Base-by-base conservation (phyloP, 2,113 vertebrate genomes). In the Lamprologus lemairii region DNA sequence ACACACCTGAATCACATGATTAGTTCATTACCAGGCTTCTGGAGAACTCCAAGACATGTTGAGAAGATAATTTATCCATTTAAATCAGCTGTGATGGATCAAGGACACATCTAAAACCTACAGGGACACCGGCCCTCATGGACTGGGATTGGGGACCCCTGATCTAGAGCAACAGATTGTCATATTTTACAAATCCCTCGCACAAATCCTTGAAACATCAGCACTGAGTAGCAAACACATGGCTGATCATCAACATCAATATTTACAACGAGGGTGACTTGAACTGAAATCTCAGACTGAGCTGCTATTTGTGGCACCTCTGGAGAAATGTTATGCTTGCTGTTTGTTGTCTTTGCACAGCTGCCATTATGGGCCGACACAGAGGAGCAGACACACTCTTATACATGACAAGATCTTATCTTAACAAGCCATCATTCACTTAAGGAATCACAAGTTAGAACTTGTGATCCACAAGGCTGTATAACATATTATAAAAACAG, bases 101-200 rank as follows among this genome's bases (percentile, higher is more conserved):
- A 31, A 58, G 26, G 26, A 28, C 55, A 28, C 26, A 28, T 28
- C 3, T 58, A 58, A 9, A 58, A 58, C 2, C 55, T 58, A 7
- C 55, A 0, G 55, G 55, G 13, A 58, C 55, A 6, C 26, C 1
- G 5, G 7, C 13, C 55, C 55, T 6, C 26, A 0, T 6, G 26
- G 26, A 31, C 26, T 31, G 55, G 55, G 55, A 1, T 58, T 9
- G 55, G 26, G 55, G 55, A 58, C 2, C 55, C 1, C 55, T 58
- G 55, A 26, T 57, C 26, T 31, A 17, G 26, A 58, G 14, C 57
- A 26, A 45, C 21, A 26, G 35, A 14, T 68, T 68, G 65, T 23
- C n/a, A 23, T 1, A 23, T 42, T 71, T 42, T 71, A 42, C 33
- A 21, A 37, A n/a, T 40, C 12, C 35, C 2, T 68, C 1, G 4